Evolutionary conservation across 2,113 vertebrate species (phyloP).

Genomic region (Alaudala cheleensis): DNA sequence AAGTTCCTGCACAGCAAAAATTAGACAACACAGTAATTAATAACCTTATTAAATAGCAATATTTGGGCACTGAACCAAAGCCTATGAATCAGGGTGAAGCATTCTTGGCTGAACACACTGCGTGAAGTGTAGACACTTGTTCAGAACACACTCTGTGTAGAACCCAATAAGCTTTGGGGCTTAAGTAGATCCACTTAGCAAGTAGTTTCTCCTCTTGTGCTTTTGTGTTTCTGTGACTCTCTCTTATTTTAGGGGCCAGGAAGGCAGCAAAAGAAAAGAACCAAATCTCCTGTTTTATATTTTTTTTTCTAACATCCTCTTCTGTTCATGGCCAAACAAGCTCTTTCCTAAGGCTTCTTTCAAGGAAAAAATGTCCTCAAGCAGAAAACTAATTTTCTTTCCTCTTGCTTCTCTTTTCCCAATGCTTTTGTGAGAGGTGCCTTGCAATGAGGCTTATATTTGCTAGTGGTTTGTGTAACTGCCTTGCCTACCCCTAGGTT

Average conservation of each 20-base stretch:
- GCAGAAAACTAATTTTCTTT: neutral
- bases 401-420: neutral
- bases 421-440: neutral
- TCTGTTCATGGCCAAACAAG: neutral
- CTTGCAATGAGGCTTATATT: neutral
- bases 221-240: neutral
- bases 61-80: slow-evolving; percentile 76
- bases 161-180: neutral
- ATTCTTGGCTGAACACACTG: slow-evolving; percentile 60
- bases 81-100: slow-evolving; percentile 21
- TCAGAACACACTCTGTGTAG: neutral
- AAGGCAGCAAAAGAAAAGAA: neutral
- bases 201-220: neutral
- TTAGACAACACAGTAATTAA: slow-evolving; percentile 72
- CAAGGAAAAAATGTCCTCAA: neutral
- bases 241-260: neutral
- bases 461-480: neutral
- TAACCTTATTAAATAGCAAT: slow-evolving; percentile 75
- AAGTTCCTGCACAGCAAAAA: slow-evolving; percentile 67
- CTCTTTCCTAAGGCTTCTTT: neutral
- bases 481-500: neutral
- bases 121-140: slow-evolving; percentile 5
- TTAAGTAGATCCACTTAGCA: neutral
- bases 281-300: neutral
- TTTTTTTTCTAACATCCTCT: neutral